phyloP scores from a whole-genome alignment of 2,888 invertebrate species.

The Thymelicus acteon region DNA sequence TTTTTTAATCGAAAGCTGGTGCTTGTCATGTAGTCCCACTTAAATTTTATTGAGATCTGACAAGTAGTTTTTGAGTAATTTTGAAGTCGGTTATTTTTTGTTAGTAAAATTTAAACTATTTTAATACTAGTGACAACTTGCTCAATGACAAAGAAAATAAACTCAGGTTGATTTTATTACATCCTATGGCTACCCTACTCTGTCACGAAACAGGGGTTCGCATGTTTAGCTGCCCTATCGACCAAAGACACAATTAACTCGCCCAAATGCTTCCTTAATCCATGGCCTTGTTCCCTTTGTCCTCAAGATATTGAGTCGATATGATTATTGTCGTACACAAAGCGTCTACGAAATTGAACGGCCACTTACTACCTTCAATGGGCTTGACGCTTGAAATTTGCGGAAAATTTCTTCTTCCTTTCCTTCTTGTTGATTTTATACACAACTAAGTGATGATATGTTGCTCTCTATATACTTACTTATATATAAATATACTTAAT shows the following conservation, averaged over 20 bases:
- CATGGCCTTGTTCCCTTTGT: slow-evolving; percentile 56
- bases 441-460: not conserved
- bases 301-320: slow-evolving; percentile 55
- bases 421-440: not conserved
- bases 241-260: slow-evolving; percentile 39
- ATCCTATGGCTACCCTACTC: slow-evolving; percentile 11
- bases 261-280: slow-evolving; percentile 55
- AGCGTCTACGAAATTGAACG: slow-evolving; percentile 48
- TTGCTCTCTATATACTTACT: too few species aligned
- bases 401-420: not conserved
- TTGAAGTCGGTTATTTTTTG: too few species aligned
- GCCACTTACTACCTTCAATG: slow-evolving; percentile 39
- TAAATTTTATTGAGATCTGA: too few species aligned
- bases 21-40: too few species aligned
- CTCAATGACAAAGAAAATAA: too few species aligned
- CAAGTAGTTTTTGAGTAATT: too few species aligned
- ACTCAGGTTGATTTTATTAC: not conserved
- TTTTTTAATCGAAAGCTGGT: too few species aligned
- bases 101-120: too few species aligned
- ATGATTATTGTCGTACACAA: slow-evolving; percentile 51
- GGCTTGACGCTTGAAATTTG: not conserved
- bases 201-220: slow-evolving; percentile 22
- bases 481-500: too few species aligned
- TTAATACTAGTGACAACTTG: too few species aligned
- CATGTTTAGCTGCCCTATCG: slow-evolving; percentile 39